These are phyloP conservation scores for Melanotus villosus DNA, from an alignment of 2,888 invertebrate genomes.

Conservation along the genomic window DNA sequence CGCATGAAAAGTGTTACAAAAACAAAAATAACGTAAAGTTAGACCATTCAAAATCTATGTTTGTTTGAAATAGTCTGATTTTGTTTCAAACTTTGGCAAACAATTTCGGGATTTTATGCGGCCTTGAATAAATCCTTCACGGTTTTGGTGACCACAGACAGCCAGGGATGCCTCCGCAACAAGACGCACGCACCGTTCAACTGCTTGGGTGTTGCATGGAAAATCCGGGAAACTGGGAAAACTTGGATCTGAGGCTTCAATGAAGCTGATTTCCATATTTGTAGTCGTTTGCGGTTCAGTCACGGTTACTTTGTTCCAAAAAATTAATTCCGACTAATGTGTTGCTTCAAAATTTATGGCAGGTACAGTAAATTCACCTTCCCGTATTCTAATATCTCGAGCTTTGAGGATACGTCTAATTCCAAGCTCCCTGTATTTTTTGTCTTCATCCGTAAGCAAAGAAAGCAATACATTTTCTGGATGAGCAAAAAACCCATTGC, in stretches of 20 bases:
- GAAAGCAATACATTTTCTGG: slow-evolving; percentile 9
- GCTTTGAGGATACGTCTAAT: background rate
- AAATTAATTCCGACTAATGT: slow-evolving; percentile 1
- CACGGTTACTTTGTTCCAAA: background rate
- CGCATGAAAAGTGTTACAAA: background rate
- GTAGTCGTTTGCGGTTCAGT: background rate
- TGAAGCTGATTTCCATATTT: background rate
- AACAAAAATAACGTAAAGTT: background rate
- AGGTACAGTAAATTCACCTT: background rate
- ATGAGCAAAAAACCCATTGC: slow-evolving; percentile 11
- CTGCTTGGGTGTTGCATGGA: background rate
- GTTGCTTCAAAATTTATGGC: background rate
- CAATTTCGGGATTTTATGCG: background rate
- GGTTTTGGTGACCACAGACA: background rate
- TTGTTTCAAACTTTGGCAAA: background rate
- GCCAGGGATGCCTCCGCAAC: background rate
- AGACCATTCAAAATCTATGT: background rate
- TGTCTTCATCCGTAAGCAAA: background rate
- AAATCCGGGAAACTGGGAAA: background rate
- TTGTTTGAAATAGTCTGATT: background rate
- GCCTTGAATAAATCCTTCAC: background rate
- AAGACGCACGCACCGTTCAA: slow-evolving; percentile 7
- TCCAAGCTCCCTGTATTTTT: no score
- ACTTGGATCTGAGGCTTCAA: background rate
- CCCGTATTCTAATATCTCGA: background rate